Evolutionary conservation across 2,888 invertebrate genomes (phyloP), one percentile per base, ranked within the genome.

Genomic region (Drosophila demipolita): DNA sequence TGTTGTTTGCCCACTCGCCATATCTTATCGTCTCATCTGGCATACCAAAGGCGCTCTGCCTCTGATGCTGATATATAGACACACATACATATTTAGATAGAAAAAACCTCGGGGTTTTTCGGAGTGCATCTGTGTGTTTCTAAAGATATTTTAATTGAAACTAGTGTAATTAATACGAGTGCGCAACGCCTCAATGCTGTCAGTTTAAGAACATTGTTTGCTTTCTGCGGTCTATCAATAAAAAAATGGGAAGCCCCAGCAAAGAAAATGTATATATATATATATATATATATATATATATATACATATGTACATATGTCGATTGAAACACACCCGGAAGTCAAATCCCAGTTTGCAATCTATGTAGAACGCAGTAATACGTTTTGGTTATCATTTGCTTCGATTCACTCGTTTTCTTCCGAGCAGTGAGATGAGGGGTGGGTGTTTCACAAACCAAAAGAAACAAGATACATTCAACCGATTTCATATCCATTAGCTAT

Each of bases 1-100:
- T 50, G 57, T 29, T 55, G 26, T 65, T 40, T 59, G 54, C 57
- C 50, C 55, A 52, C 49, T 29, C 42, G 38, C 38, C 67, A 65
- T 86, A 86, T 90, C 90, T 86, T 86, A 86, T 86, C 83, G 72
- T 71, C 73, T 85, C 85, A 88, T 84, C 86, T 90, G 72, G 50
- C 72, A 89, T 82, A 60, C 80, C 79, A 84, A 66, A 73, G 73
- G 67, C 73, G 59, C 58, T 72, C 53, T 70, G 64, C 65, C 66
- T 36, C 36, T 58, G 66, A 42, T 80, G 66, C 62, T 77, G 59
- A 64, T 32, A 54, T 17, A 54, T 23, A 26, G 26, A 45, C 3
- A 23, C 64, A 26, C 38, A 42, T 20, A 38, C 29, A 42, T 23
- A 3, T 29, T 29, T 29, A 29, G 6, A 29, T 29, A 29, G 29